These are phyloP conservation scores for Psammodynastes pulverulentus DNA, from an alignment of 2,113 vertebrate species.

Conservation along the genomic window DNA sequence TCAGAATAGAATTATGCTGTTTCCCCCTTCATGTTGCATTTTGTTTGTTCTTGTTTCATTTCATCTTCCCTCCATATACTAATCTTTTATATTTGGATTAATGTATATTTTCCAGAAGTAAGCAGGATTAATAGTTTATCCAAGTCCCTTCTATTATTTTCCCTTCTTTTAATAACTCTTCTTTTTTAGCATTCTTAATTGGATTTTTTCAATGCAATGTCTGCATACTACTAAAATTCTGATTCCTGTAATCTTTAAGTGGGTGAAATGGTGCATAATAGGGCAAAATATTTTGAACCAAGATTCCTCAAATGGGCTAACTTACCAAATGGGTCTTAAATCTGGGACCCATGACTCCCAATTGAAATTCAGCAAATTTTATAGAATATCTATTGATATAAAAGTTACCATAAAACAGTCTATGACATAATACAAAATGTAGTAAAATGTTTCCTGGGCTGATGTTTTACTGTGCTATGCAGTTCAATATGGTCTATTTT, in stretches of 20 bases:
- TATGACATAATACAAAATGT: neutral
- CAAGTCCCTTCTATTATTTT: neutral
- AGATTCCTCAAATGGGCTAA: neutral
- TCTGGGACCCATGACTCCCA: neutral
- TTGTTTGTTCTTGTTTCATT: neutral
- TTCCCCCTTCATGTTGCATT: neutral
- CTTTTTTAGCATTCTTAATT: conserved; percentile 32
- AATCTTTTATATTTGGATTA: conserved; percentile 4
- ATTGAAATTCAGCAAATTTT: neutral
- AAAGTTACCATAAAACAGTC: neutral
- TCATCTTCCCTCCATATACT: neutral
- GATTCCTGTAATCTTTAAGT: neutral
- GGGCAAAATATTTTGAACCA: neutral
- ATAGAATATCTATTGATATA: neutral
- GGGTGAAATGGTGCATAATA: neutral
- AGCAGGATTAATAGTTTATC: neutral
- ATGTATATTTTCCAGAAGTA: neutral
- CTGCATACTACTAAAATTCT: neutral
- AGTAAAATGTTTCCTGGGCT: neutral
- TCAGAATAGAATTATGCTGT: conserved; percentile 1
- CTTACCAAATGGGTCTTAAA: neutral
- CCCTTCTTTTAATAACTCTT: conserved; percentile 19
- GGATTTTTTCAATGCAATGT: conserved; percentile 28
- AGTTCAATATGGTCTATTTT: too few relatives aligned
- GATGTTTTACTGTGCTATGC: too few relatives aligned